Percentiles rank a stretch among this genome's conserved stretches.
Conservation (phyloP, 2,888 invertebrate genomes). For the Fragum whitleyi region DNA sequence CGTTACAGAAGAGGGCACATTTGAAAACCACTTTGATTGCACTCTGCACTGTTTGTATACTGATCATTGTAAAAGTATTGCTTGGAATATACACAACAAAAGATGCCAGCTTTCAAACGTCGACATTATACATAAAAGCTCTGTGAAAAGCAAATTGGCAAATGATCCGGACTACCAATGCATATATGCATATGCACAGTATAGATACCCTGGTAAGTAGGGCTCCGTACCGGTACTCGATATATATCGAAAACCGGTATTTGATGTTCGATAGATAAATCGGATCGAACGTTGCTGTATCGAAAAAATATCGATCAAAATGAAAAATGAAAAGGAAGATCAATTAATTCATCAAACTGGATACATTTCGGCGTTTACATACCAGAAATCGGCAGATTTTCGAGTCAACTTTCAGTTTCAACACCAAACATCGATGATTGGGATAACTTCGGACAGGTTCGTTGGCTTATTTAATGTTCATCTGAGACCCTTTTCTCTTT, state of each 20-base stretch:
- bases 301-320: not conserved
- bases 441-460: not conserved
- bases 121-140: too few relatives aligned
- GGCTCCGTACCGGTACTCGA: conserved; percentile 4
- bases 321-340: not conserved
- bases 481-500: not conserved
- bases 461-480: not conserved
- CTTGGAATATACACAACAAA: too few relatives aligned
- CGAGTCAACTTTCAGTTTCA: too few relatives aligned
- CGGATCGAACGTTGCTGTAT: not conserved
- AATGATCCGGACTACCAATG: too few relatives aligned
- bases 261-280: not conserved
- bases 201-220: not conserved
- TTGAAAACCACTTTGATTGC: too few relatives aligned
- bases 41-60: too few relatives aligned
- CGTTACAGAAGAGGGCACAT: too few relatives aligned
- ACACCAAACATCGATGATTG: not conserved
- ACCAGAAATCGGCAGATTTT: not conserved
- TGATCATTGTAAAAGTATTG: too few relatives aligned
- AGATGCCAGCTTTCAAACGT: too few relatives aligned
- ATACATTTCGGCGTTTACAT: not conserved
- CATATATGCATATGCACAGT: too few relatives aligned
- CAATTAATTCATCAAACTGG: not conserved
- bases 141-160: too few relatives aligned
- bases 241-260: not conserved